Evolutionary conservation across 2,888 invertebrate species (phyloP), one percentile per base, ranked within the genome.

Genomic region (Elysia crispata): DNA sequence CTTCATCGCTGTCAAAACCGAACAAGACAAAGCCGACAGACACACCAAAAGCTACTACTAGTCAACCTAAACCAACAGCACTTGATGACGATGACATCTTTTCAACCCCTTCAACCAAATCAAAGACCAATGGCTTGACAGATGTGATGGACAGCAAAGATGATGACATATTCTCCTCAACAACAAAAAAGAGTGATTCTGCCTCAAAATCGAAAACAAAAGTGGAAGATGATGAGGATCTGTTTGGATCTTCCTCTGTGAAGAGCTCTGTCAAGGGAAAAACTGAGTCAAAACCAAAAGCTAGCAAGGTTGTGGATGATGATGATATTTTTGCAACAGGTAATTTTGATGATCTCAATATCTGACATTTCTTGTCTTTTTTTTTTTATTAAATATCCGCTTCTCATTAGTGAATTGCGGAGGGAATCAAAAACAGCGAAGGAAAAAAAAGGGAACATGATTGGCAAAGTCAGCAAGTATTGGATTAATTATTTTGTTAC

Each of bases 311-410:
- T 25, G 70, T 28, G 33, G 75, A 74, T 23, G 83, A 81, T 67
- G 86, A 86, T 66, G 87, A 87, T 62, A 83, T 87, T 30, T 87
- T 87, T 84, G 83, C 81, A 15, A 77, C 41, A 41, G 41, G 41
- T 41, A 41, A 41, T 3, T 11, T 41, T 41, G 41, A 41, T 41
- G 3, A 11, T 41, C 11, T 41, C 5, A 41, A 6, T 41, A 11
- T 41, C 41, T n/a, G n/a, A 41, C 3, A 41, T 41, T 41, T 41
- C 11, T 41, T 41, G 41, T 41, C 3, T 3, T 6, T 6, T 11
- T 41, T 41, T 11, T 41, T 41, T 41, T 6, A 41, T 41, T 11
- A 41, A 41, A 41, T 11, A 41, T 6, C 11, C 11, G 41, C 11
- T 3, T 41, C 41, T 41, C 3, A 41, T 6, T 11, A 41, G 3